These are phyloP conservation scores for Lepidocyrtoides sp. DNA, from an alignment of 2,888 invertebrate genomes.

Conservation along the genomic window DNA sequence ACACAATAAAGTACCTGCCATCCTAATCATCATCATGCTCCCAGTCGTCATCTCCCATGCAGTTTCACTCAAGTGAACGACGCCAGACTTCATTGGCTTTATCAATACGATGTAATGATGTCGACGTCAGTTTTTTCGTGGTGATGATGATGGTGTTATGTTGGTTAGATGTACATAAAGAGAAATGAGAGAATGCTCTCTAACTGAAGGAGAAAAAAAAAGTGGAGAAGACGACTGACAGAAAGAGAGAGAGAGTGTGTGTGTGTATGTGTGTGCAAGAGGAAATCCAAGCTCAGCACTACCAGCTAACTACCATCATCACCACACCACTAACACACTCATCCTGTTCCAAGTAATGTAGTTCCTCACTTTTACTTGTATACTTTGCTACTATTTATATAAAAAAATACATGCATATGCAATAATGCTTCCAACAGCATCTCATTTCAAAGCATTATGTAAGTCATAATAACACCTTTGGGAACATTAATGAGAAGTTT, in stretches of 20 bases:
- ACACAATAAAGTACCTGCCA: slow-evolving; percentile 65
- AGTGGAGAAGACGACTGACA: neutral
- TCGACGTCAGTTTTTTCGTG: slow-evolving; percentile 58
- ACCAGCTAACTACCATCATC: neutral
- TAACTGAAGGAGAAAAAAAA: neutral
- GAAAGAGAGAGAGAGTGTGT: slow-evolving; percentile 4
- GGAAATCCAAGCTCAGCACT: slow-evolving; percentile 73
- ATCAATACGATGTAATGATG: slow-evolving; percentile 59
- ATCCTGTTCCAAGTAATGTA: too few species aligned
- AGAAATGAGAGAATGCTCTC: neutral
- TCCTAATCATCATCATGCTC: slow-evolving; percentile 24
- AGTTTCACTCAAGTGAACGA: slow-evolving; percentile 46
- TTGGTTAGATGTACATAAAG: neutral
- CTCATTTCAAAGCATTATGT: slow-evolving; percentile 75
- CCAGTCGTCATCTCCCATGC: neutral
- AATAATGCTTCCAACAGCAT: slow-evolving; percentile 49
- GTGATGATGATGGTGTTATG: too few species aligned
- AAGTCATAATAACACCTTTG: slow-evolving; percentile 80
- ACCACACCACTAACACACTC: neutral
- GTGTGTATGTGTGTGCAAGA: too few species aligned
- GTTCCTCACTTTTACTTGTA: too few species aligned
- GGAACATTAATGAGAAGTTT: slow-evolving; percentile 84
- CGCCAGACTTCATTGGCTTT: slow-evolving; percentile 69
- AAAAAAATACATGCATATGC: too few species aligned
- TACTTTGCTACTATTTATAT: too few species aligned